These are phyloP conservation scores for Luehdorfia chinensis DNA, from an alignment of 1,140 invertebrate genomes.

Conservation along the genomic window DNA sequence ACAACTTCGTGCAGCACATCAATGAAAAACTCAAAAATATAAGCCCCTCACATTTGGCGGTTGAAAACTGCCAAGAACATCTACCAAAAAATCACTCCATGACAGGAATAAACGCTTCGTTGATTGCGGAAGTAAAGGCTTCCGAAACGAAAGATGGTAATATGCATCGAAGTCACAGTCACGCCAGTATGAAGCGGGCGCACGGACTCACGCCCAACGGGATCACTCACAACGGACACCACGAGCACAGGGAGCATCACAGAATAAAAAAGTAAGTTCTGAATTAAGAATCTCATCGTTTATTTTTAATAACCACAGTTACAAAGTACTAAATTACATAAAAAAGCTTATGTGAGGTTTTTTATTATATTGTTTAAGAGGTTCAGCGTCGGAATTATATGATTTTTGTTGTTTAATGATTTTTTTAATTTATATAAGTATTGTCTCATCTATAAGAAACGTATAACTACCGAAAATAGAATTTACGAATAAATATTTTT, in stretches of 20 bases:
- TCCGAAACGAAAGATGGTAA: constrained; percentile 34
- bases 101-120: constrained; percentile 24
- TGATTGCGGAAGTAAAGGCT: constrained; percentile 21
- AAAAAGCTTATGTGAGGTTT: too few relatives aligned
- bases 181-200: constrained; percentile 60
- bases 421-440: too few relatives aligned
- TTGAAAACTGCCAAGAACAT: constrained; percentile 45
- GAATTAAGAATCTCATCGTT: constrained; percentile 14
- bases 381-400: too few relatives aligned
- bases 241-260: constrained; percentile 46
- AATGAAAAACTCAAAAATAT: constrained; percentile 59
- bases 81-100: constrained; percentile 38
- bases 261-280: constrained; percentile 59
- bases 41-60: constrained; percentile 55
- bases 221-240: constrained; percentile 49
- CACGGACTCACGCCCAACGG: constrained; percentile 59
- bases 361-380: too few relatives aligned
- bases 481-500: too few relatives aligned
- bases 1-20: constrained; percentile 64
- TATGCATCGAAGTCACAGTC: constrained; percentile 64
- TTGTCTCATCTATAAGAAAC: too few relatives aligned
- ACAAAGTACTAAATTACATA: too few relatives aligned
- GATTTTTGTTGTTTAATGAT: too few relatives aligned
- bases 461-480: too few relatives aligned
- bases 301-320: too few relatives aligned